These are phyloP conservation scores for Cyphomyrus discorhynchus DNA, from an alignment of 2,113 vertebrate genomes.

Conservation along the genomic window DNA sequence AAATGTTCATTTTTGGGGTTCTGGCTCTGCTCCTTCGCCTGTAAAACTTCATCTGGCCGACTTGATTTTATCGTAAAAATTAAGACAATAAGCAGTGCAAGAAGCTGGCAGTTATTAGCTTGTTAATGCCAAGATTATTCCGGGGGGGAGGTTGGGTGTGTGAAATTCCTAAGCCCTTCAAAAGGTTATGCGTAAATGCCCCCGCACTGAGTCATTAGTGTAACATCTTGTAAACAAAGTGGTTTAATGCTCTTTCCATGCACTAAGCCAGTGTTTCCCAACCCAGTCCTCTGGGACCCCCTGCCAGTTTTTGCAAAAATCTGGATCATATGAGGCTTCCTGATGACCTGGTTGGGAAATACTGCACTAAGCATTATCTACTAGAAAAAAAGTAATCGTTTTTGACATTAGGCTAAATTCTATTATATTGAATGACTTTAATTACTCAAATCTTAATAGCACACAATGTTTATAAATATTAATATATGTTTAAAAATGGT, in stretches of 20 bases:
- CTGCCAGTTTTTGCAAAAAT: not conserved
- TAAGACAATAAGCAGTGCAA: not conserved
- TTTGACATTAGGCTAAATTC: no score
- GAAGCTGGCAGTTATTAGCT: not conserved
- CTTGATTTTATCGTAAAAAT: not conserved
- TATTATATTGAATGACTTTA: not conserved
- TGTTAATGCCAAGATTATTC: not conserved
- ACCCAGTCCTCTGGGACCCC: no score
- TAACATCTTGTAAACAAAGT: conserved; percentile 31
- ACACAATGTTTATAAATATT: not conserved
- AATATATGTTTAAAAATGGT: not conserved
- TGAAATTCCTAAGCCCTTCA: not conserved
- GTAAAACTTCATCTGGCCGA: not conserved
- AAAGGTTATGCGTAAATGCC: conserved; percentile 6
- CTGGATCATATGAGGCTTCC: not conserved
- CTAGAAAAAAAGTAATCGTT: not conserved
- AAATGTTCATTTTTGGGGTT: not conserved
- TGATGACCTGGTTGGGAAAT: not conserved
- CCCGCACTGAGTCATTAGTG: conserved; percentile 9
- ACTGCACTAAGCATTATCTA: not conserved
- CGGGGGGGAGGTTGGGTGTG: not conserved
- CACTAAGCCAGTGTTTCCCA: not conserved
- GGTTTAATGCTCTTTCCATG: not conserved
- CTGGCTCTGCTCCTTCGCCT: not conserved
- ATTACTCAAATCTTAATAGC: not conserved